phyloP scores from a whole-genome alignment of 2,888 invertebrate genomes.

The Ennomos erosarius region DNA sequence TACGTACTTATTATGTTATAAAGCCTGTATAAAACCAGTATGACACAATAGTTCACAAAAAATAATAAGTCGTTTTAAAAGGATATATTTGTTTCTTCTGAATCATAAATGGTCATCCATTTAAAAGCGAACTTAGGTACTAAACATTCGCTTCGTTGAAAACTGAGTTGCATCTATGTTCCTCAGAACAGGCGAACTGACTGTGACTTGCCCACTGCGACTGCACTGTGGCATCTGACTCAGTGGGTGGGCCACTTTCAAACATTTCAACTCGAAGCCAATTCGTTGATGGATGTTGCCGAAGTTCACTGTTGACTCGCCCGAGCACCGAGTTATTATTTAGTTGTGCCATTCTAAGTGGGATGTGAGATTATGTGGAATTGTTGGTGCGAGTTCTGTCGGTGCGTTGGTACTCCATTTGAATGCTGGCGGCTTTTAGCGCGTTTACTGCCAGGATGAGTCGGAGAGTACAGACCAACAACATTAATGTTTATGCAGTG shows the following conservation, averaged over 20 bases:
- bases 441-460: background rate
- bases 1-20: too few species aligned
- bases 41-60: too few species aligned
- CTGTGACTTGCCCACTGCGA: background rate
- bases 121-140: too few species aligned
- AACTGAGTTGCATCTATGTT: too few species aligned
- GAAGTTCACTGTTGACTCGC: constrained; percentile 19
- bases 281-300: constrained; percentile 35
- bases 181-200: background rate
- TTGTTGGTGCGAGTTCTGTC: background rate
- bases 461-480: too few species aligned
- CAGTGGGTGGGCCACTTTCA: constrained; percentile 12
- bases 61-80: too few species aligned
- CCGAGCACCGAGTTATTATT: constrained; percentile 5
- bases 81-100: too few species aligned
- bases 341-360: constrained; percentile 10
- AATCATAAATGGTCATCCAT: too few species aligned
- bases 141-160: too few species aligned
- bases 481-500: too few species aligned
- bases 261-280: constrained; percentile 28
- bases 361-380: constrained; percentile 9
- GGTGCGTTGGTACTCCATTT: background rate
- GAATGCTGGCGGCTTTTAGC: background rate
- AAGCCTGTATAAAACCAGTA: too few species aligned
- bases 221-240: background rate